phyloP scores from a whole-genome alignment of 2,888 invertebrate genomes.

The Parnassius apollo region DNA sequence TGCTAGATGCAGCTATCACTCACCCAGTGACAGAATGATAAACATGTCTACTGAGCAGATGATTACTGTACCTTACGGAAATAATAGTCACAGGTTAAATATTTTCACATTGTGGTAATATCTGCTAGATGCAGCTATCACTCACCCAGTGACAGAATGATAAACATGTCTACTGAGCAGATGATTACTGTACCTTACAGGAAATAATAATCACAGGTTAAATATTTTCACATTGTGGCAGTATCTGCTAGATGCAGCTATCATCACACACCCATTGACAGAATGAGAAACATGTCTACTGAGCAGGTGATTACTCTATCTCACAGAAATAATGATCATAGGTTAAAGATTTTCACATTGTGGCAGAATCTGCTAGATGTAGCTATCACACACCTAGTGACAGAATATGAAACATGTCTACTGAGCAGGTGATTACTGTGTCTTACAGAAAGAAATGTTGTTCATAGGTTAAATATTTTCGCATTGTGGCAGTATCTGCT shows the following conservation, averaged over 20 bases:
- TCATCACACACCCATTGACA: slow-evolving; percentile 21
- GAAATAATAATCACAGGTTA: too few relatives aligned
- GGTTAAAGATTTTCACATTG: too few relatives aligned
- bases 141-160: slow-evolving; percentile 12
- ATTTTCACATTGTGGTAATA: background rate
- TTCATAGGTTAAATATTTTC: background rate
- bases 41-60: slow-evolving; percentile 24
- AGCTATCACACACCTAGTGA: background rate
- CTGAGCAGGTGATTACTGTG: slow-evolving; percentile 5
- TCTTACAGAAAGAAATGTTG: background rate
- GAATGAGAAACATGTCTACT: slow-evolving; percentile 3
- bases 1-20: slow-evolving; percentile 7
- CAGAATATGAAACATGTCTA: slow-evolving; percentile 33
- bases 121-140: slow-evolving; percentile 6
- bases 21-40: slow-evolving; percentile 29
- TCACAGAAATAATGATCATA: too few relatives aligned
- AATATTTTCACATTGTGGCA: background rate
- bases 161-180: slow-evolving; percentile 1
- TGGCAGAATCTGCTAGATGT: slow-evolving; percentile 7
- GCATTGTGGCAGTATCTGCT: background rate
- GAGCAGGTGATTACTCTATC: background rate
- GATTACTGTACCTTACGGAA: background rate
- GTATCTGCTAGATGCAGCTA: slow-evolving; percentile 4
- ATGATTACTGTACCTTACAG: background rate
- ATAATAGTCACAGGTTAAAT: background rate